phyloP scores from a whole-genome alignment of 2,113 vertebrate species.

The Bungarus multicinctus region DNA sequence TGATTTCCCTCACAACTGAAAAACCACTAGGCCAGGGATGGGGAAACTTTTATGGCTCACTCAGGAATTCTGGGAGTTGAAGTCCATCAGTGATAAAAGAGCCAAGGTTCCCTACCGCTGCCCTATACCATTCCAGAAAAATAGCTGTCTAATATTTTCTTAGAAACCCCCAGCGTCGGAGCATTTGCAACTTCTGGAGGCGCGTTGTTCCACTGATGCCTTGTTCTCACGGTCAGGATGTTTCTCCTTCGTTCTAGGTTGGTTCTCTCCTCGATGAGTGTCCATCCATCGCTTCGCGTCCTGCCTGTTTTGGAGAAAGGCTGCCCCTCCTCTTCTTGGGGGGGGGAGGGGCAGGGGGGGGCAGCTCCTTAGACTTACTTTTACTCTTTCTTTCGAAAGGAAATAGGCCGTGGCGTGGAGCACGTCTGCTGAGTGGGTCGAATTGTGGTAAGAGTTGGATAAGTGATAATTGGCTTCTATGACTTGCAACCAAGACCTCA shows the following conservation, averaged over 20 bases:
- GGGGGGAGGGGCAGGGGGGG: too few species aligned
- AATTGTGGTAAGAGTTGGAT: constrained; percentile 97
- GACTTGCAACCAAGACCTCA: constrained; percentile 90
- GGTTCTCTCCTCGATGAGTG: not conserved
- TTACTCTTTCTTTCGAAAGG: constrained; percentile 88
- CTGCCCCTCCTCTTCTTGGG: not conserved
- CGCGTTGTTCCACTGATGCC: not conserved
- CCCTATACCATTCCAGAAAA: too few species aligned
- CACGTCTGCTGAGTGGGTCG: constrained; percentile 90
- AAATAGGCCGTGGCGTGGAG: constrained; percentile 96
- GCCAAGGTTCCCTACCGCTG: too few species aligned
- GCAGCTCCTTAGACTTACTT: constrained; percentile 73
- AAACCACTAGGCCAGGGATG: too few species aligned
- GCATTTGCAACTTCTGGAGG: not conserved
- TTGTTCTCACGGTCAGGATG: not conserved
- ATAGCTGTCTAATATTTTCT: too few species aligned
- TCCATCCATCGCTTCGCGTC: not conserved
- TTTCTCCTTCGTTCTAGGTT: not conserved
- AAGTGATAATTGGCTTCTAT: constrained; percentile 94
- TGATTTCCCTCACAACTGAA: too few species aligned
- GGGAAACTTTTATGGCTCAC: too few species aligned
- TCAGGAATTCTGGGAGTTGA: too few species aligned
- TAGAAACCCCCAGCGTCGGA: too few species aligned
- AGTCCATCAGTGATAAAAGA: too few species aligned
- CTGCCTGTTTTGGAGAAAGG: not conserved